Conservation (phyloP, 1,140 invertebrate genomes). For the Rhynchophorus ferrugineus region DNA sequence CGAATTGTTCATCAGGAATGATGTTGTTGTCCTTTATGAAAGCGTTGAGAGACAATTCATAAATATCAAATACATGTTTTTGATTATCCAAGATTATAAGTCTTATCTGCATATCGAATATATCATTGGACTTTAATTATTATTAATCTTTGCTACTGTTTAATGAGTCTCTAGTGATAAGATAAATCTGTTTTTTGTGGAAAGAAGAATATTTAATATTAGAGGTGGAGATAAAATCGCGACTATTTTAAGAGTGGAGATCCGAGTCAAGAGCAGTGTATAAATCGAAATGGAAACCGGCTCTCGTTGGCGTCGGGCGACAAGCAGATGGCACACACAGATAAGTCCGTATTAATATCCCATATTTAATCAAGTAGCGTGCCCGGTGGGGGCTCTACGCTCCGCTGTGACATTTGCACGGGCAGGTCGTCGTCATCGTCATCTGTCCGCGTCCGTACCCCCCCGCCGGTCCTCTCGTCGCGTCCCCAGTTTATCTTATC, state of each 20-base stretch:
- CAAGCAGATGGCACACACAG: not conserved
- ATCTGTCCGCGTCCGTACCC: not conserved
- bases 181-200: too few relatives aligned
- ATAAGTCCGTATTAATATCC: slow-evolving; percentile 13
- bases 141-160: too few relatives aligned
- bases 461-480: slow-evolving; percentile 8
- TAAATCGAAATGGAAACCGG: not conserved
- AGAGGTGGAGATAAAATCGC: not conserved
- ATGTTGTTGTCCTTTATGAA: too few relatives aligned
- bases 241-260: not conserved
- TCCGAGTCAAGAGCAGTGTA: not conserved
- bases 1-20: too few relatives aligned
- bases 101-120: too few relatives aligned
- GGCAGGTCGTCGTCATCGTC: slow-evolving; percentile 31
- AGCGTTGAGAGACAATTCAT: too few relatives aligned
- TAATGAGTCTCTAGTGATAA: too few relatives aligned
- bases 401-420: slow-evolving; percentile 30
- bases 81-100: too few relatives aligned
- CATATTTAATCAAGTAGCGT: slow-evolving; percentile 3
- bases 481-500: slow-evolving; percentile 37
- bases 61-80: too few relatives aligned
- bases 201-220: too few relatives aligned
- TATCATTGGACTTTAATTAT: too few relatives aligned
- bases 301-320: not conserved
- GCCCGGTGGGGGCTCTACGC: not conserved